A percentile compares a stretch with the other conserved stretches of the same genome.
These are phyloP conservation scores for Brachionichthys hirsutus DNA, from an alignment of 2,113 vertebrate species.

Conservation along the genomic window DNA sequence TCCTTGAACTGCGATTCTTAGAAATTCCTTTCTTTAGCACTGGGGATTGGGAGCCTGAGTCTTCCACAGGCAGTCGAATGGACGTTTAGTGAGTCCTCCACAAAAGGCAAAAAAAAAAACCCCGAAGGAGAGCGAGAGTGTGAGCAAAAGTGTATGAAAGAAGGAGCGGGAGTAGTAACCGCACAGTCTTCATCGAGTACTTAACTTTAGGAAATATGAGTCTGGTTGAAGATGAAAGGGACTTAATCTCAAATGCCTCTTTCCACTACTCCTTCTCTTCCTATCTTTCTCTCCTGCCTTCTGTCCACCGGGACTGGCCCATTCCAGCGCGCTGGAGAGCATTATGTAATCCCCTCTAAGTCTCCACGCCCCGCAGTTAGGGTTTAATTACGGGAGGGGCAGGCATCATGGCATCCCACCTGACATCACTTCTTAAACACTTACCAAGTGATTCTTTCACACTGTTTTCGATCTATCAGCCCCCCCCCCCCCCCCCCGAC, in stretches of 20 bases:
- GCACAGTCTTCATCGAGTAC: slow-evolving; percentile 70
- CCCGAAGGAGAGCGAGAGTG: slow-evolving; percentile 38
- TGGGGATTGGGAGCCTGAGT: slow-evolving; percentile 72
- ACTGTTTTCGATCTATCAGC: slow-evolving; percentile 18
- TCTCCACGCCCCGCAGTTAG: slow-evolving; percentile 69
- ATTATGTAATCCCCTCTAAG: slow-evolving; percentile 76
- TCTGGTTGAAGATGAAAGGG: slow-evolving; percentile 80
- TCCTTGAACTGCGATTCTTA: slow-evolving; percentile 78
- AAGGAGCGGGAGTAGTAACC: slow-evolving; percentile 57
- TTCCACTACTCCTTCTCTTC: slow-evolving; percentile 53
- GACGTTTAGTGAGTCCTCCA: slow-evolving; percentile 69
- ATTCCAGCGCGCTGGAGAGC: slow-evolving; percentile 61
- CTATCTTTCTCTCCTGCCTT: slow-evolving; percentile 53
- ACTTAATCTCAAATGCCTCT: slow-evolving; percentile 75
- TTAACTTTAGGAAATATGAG: slow-evolving; percentile 77
- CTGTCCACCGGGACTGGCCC: slow-evolving; percentile 69
- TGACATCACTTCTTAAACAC: slow-evolving; percentile 47
- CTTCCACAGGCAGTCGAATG: slow-evolving; percentile 74
- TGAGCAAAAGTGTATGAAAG: slow-evolving; percentile 33
- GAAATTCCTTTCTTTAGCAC: slow-evolving; percentile 75
- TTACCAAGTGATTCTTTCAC: slow-evolving; percentile 24
- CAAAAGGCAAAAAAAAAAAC: slow-evolving; percentile 48
- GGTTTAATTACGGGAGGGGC: slow-evolving; percentile 69
- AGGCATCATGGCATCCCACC: slow-evolving; percentile 55
- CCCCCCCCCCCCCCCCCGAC: slow-evolving; percentile 10